Evolutionary conservation across 2,113 vertebrate genomes (phyloP).

Genomic region (Pterocles gutturalis): DNA sequence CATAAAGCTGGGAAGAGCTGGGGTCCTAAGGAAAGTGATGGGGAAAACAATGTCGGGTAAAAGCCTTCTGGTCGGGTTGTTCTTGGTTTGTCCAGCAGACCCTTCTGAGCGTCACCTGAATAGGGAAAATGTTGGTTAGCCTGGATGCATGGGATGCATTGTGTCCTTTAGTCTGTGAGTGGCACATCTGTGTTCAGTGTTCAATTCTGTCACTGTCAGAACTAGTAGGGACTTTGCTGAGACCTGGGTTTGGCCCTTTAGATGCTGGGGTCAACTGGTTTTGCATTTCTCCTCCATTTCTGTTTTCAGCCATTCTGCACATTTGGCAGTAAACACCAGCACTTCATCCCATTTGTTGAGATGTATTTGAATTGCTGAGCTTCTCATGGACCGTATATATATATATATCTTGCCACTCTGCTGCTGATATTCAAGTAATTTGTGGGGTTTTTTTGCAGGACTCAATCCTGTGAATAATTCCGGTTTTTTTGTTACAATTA

Average conservation of each 20-base stretch:
- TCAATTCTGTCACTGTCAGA: neutral
- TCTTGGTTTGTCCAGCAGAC: neutral
- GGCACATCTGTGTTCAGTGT: neutral
- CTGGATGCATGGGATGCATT: neutral
- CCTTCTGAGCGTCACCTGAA: neutral
- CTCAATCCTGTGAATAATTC: neutral
- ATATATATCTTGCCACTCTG: fast-evolving
- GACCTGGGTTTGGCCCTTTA: neutral
- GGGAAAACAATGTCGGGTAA: neutral
- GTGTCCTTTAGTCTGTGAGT: fast-evolving
- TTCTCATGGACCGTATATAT: neutral
- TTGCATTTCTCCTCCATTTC: neutral
- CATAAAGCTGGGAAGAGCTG: neutral
- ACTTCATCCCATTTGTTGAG: neutral
- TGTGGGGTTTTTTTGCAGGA: neutral
- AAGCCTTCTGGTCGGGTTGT: neutral
- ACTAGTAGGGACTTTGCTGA: neutral
- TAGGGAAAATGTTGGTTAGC: neutral
- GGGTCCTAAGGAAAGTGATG: neutral
- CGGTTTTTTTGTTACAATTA: neutral
- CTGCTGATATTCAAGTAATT: neutral
- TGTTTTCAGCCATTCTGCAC: neutral
- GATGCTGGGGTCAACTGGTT: neutral
- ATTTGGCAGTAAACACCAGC: neutral
- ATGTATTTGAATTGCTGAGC: neutral